Evolutionary conservation across 2,888 invertebrate species (phyloP).

Genomic region (Drosophila birchii): DNA sequence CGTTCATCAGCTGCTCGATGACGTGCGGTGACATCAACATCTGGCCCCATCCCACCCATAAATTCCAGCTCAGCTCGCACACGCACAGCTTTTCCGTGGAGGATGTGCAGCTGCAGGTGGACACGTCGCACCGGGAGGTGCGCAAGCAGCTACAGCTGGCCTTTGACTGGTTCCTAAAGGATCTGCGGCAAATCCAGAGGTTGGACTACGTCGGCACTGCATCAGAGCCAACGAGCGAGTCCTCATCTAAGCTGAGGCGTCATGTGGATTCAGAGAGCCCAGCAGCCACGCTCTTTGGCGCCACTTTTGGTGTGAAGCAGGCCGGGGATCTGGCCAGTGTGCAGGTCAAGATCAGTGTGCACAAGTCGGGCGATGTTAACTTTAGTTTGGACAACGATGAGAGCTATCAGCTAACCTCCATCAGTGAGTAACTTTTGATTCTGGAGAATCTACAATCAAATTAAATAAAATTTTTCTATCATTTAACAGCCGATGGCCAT

Average conservation of each 20-base stretch:
- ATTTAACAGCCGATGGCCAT: slow-evolving; percentile 76
- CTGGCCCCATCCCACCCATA: slow-evolving; percentile 93
- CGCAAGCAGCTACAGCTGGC: slow-evolving; percentile 77
- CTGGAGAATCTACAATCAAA: too few species aligned
- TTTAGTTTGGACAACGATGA: slow-evolving; percentile 90
- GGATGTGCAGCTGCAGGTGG: slow-evolving; percentile 79
- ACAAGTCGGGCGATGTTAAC: slow-evolving; percentile 86
- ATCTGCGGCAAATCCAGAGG: slow-evolving; percentile 82
- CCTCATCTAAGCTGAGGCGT: slow-evolving; percentile 43
- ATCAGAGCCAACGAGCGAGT: slow-evolving; percentile 47
- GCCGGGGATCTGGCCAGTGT: slow-evolving; percentile 82
- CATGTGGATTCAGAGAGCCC: slow-evolving; percentile 43
- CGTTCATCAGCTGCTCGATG: slow-evolving; percentile 91
- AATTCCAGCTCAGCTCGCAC: slow-evolving; percentile 88
- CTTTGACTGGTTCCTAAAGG: slow-evolving; percentile 82
- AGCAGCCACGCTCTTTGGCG: slow-evolving; percentile 56
- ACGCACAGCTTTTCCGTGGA: slow-evolving; percentile 86
- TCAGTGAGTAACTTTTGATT: slow-evolving; percentile 78
- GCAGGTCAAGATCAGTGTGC: slow-evolving; percentile 85
- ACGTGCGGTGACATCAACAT: slow-evolving; percentile 89
- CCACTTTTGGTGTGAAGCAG: slow-evolving; percentile 63
- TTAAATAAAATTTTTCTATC: not conserved
- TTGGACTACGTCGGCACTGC: slow-evolving; percentile 61
- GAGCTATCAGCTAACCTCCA: slow-evolving; percentile 89
- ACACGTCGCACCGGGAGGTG: slow-evolving; percentile 80